Base-by-base conservation (phyloP, 2,113 vertebrate genomes). In the Coptodon bakossiorum region DNA sequence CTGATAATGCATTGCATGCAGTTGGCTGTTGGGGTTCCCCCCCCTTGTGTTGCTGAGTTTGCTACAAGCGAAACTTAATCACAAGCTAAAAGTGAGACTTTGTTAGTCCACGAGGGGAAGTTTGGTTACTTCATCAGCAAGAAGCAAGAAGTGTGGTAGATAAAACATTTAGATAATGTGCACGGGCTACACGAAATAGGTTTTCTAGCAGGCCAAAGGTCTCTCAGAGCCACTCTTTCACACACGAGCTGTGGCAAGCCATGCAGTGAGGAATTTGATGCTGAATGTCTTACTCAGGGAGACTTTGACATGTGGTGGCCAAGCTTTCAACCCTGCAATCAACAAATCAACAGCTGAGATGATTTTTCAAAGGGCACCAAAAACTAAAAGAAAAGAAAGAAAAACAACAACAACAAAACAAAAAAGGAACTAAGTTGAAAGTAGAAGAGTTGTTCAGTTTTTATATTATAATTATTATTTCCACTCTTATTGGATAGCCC, bases 81-180 rank as follows among this genome's bases (percentile, higher is more conserved):
- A 85, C 85, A 90, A 86, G 84, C 57, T 86, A 43, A 88, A 84
- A 84, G 80, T 87, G 34, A 80, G 80, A 83, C 36, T 92, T 90
- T 90, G 86, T 85, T 88, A 68, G 90, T 81, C 66, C 86, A 81
- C 53, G 79, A 82, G 88, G 92, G 88, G 61, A 90, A 87, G 27
- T 86, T 88, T 89, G 86, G 84, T 92, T 88, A 82, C 91, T 82
- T 52, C 56, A 80, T 91, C 88, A 89, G 86, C 84, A 90, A 90
- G 89, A 78, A 87, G 16, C 59, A 86, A 63, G 17, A 79, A 84
- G 29, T 73, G 56, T 19, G 6, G 71, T 40, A 45, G 68, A 34
- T 34, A 80, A 80, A 86, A 68, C 66, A 66, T 57, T 81, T 81
- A 43, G 53, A 45, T 78, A 78, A 31, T 50, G 16, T 50, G 71